Base-by-base conservation (phyloP, 2,797 vertebrate species). In the Sorex maritimensis region DNA sequence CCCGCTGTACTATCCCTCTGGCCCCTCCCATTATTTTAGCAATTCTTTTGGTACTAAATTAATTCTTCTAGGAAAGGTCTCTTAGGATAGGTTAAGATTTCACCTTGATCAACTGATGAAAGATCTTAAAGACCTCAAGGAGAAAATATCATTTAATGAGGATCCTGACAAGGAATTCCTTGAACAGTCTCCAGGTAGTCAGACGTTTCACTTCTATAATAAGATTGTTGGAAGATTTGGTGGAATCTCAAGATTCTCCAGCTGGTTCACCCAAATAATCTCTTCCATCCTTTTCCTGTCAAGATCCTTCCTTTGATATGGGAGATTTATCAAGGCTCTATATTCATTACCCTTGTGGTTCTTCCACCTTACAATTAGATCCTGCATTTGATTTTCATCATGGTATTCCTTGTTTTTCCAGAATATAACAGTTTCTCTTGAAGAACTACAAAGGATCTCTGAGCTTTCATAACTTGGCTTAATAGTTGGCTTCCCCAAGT, bases 401-500 rank as follows among this genome's bases (percentile, higher is more conserved):
- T 55, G 8, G 23, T 90, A 49, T 94, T 86, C 6, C 9, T n/a
- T 52, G 0, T 90, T 68, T 41, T 74, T 88, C 55, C 8, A n/a
- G 58, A 28, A 82, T 23, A 41, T 81, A 55, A 92, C 1, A 63
- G 41, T 83, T 81, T 80, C 28, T 73, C 63, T 28, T 72, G n/a
- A 63, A 86, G 30, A 72, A 5, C 38, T 44, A 9, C 7, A 30
- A 34, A 58, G 21, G 4, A 81, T 73, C 23, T 95, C 65, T 73
- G 46, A 15, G 69, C 44, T 95, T 91, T 91, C 34, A 41, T 23
- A 91, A 46, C 26, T 73, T 86, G 55, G 23, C 7, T 73, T 86
- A 49, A 86, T 30, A 67, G 2, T 49, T 88, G 49, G 34, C n/a
- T 81, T 93, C 49, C 21, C 49, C 55, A 21, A 73, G 79, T 71